Evolutionary conservation across 2,113 vertebrate species (phyloP).

Genomic region (Chroicocephalus ridibundus): DNA sequence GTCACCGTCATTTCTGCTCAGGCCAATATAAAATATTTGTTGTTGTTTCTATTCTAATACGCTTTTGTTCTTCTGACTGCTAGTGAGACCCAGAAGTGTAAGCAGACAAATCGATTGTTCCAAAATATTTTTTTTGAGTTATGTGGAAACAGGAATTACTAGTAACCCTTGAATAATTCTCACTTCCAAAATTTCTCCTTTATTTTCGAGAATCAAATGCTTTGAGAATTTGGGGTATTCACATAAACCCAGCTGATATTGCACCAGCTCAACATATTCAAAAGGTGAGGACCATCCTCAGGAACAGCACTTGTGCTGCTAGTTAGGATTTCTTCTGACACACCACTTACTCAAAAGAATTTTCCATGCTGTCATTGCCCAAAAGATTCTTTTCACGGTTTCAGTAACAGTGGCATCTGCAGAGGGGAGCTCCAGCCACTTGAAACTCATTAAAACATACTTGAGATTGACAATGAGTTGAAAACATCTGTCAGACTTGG

Average conservation of each 20-base stretch:
- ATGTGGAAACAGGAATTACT: neutral
- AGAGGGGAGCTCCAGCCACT: conserved; percentile 67
- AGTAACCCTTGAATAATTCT: neutral
- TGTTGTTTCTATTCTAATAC: neutral
- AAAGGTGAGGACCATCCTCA: neutral
- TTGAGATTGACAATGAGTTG: conserved; percentile 77
- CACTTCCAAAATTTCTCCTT: neutral
- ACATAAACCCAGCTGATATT: conserved; percentile 1
- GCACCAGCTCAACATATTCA: neutral
- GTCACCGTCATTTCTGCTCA: neutral
- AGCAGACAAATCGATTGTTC: neutral
- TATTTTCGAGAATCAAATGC: neutral
- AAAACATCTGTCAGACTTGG: conserved; percentile 80
- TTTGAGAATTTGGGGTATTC: neutral
- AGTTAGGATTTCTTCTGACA: conserved; percentile 20
- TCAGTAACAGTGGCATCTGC: conserved; percentile 69
- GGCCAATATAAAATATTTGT: neutral
- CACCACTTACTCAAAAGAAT: conserved; percentile 43
- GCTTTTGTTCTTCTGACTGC: neutral
- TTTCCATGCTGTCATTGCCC: conserved; percentile 38
- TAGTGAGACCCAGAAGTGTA: neutral
- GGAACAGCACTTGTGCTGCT: neutral
- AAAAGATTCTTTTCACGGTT: conserved; percentile 51
- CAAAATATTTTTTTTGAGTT: neutral
- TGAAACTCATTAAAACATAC: conserved; percentile 79